Base-by-base conservation (phyloP, 2,888 invertebrate species). In the Hyposoter dolosus region DNA sequence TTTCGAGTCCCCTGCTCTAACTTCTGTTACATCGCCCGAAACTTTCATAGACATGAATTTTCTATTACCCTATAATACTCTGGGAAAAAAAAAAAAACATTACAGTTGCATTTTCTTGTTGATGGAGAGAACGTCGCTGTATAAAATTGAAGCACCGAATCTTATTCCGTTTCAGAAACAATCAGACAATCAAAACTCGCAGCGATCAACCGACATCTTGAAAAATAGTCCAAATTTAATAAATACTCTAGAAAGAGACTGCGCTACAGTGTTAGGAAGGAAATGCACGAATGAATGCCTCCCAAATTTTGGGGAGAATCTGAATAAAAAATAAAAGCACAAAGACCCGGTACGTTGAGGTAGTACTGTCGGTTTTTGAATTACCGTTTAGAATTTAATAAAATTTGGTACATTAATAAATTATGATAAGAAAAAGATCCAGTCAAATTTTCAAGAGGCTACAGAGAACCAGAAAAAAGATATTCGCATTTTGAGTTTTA, bases 1-100 rank as follows among this genome's bases (percentile, higher is more conserved):
- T 89, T 84, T 80, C 75, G 63, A 28, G 17, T 50, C 40, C 72
- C 65, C 68, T 40, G 9, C 40, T 43, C 23, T 43, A 66, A 66
- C 81, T 53, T 81, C 65, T 53, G 72, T 81, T 74, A 74, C 72
- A 65, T 40, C 35, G n/a, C 60, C 69, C 47, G 78, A 71, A 86
- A 88, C 82, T 86, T 88, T 78, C 56, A 53, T 69, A 76, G 72
- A 77, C 75, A 79, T 83, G 75, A 40, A 82, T 83, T 84, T 84
- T 82, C 81, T 75, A 69, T 81, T 78, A 63, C 50, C 66, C 75
- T 68, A 28, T 47, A 35, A 82, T 75, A 56, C 10, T 45, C 32
- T 43, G 0, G 23, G 6, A 23, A n/a, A 66, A 10, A 66, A 53
- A 69, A 68, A 69, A 72, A 43, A 19, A 15, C 12, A 35, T 23